These are phyloP conservation scores for Drosophila tropicalis DNA, from an alignment of 1,140 invertebrate species.

Conservation along the genomic window DNA sequence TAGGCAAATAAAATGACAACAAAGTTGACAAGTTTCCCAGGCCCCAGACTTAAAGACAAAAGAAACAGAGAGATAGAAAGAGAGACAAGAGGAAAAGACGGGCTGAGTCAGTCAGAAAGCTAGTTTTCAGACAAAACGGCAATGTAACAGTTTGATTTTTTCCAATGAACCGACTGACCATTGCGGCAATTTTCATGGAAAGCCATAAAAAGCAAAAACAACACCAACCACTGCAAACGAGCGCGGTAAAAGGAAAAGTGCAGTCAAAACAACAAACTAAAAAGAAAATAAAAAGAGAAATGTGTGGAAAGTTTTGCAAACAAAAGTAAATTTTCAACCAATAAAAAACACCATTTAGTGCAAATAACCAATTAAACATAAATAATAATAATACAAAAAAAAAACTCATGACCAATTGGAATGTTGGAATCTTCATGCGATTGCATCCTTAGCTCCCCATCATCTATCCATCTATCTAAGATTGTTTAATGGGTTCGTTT, in stretches of 20 bases:
- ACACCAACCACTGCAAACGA: constrained; percentile 48
- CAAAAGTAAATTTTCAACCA: constrained; percentile 64
- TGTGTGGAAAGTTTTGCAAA: constrained; percentile 74
- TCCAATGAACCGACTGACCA: constrained; percentile 63
- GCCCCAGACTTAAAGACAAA: not conserved
- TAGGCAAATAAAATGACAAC: constrained; percentile 18
- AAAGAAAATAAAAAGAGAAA: constrained; percentile 64
- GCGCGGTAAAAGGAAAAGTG: constrained; percentile 77
- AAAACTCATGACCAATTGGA: constrained; percentile 35
- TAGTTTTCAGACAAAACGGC: constrained; percentile 43
- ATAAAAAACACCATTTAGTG: constrained; percentile 12
- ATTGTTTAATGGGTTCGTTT: constrained; percentile 42
- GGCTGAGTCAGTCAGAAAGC: constrained; percentile 25
- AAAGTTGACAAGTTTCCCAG: constrained; percentile 37
- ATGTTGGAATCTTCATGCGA: constrained; percentile 39
- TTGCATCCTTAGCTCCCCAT: constrained; percentile 25
- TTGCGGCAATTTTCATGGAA: constrained; percentile 74
- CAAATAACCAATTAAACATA: constrained; percentile 45
- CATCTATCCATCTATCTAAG: constrained; percentile 29
- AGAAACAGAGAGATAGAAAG: constrained; percentile 21
- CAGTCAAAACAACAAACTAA: constrained; percentile 46
- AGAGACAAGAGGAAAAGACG: not conserved
- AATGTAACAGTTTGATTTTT: constrained; percentile 71
- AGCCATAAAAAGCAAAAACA: constrained; percentile 66
- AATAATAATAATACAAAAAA: constrained; percentile 57